Evolutionary conservation across 2,113 vertebrate species (phyloP), one percentile per base, ranked within the genome.

Genomic region (Gadus chalcogrammus): DNA sequence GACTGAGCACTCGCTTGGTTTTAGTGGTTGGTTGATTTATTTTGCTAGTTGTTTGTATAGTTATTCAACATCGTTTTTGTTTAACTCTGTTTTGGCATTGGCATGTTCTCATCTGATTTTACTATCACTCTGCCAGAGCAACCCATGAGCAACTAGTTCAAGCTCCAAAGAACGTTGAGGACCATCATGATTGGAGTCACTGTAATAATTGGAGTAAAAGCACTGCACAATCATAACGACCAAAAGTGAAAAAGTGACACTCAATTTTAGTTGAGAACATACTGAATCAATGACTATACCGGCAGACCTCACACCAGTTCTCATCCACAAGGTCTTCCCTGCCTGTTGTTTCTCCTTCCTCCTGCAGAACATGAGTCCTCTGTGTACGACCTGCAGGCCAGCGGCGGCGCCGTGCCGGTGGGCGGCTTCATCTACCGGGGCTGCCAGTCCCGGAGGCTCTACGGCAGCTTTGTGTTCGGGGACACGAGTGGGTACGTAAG

Each of bases 361-460:
- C 55, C 89, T 88, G 24, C 77, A 99, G 97, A 99, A 94, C 95
- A 94, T 56, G 96, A 98, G 84, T 93, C 94, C 15, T 97, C 97
- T 1, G 93, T 96, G 82, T 92, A 96, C 83, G 95, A 98, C 89
- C 93, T 98, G 87, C 96, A 95, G 79, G 94, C 94, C 20, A 94
- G 92, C 71, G 95, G 94, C 82, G 95, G 92, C 16, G 94, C 94
- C 11, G 90, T 93, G 42, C 90, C 96, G 73, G 94, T 99, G 24
- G 96, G 97, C 20, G 97, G 97, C 61, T 98, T 99, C 85, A 91
- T 98, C 88, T 99, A 99, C 80, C 93, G 96, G 79, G 97, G 97
- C 70, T 99, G 97, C 85, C 97, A 99, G 76, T 99, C 97, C 0
- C 92, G 98, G 86, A 91, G 97, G 71, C 92, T 99, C 63, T 95